Percentiles rank a stretch among this genome's conserved stretches.
Conservation (phyloP, 2,888 invertebrate genomes). For the Eucera pruinosa region DNA sequence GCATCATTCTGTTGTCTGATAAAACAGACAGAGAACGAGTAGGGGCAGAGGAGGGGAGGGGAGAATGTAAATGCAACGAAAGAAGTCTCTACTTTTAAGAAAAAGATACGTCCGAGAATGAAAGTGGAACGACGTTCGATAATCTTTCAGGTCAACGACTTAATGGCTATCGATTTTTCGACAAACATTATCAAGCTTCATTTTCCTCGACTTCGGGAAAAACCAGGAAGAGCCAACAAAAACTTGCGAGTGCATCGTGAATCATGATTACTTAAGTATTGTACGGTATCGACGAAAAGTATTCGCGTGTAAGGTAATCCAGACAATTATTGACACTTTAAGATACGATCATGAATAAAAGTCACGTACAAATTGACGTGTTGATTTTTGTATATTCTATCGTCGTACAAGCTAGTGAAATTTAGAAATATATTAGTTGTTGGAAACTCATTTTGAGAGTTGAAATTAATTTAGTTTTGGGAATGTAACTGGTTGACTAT, state of each 20-base stretch:
- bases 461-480: no score
- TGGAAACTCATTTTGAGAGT: no score
- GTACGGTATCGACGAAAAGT: no score
- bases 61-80: constrained; percentile 41
- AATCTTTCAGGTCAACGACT: constrained; percentile 48
- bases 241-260: neutral
- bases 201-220: neutral
- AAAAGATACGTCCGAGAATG: constrained; percentile 32
- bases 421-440: no score
- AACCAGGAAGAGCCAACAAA: neutral
- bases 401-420: no score
- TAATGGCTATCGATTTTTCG: constrained; percentile 48
- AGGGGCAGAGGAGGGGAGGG: neutral
- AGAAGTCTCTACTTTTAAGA: constrained; percentile 12
- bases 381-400: no score
- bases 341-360: no score
- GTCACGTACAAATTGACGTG: no score
- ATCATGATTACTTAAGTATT: constrained; percentile 8
- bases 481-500: no score
- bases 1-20: constrained; percentile 18
- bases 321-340: no score
- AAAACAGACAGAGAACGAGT: constrained; percentile 16
- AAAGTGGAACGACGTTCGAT: constrained; percentile 38
- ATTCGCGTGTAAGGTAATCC: neutral
- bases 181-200: constrained; percentile 37